Conservation (phyloP, 2,113 vertebrate genomes). For the Baryphthengus martii region DNA sequence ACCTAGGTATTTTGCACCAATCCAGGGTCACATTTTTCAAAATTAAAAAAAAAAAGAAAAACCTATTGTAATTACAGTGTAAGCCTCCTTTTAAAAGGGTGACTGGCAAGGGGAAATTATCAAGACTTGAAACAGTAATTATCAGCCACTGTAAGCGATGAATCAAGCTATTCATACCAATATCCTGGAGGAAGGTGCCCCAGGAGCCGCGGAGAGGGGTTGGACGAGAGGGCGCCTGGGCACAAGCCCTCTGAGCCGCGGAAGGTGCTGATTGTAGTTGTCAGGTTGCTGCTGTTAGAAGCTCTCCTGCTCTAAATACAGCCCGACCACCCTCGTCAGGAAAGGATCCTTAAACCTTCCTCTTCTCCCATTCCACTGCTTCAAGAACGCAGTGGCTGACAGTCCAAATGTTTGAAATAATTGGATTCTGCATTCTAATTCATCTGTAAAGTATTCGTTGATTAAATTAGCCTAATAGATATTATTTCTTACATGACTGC, state of each 20-base stretch:
- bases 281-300: constrained; percentile 37
- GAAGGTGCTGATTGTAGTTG: constrained; percentile 57
- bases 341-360: constrained; percentile 28
- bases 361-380: background rate
- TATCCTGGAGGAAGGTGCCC: background rate
- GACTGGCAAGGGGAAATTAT: background rate
- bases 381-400: constrained; percentile 69
- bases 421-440: constrained; percentile 94
- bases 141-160: background rate
- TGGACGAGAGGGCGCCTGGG: background rate
- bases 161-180: background rate
- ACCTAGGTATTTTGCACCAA: background rate
- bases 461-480: constrained; percentile 99
- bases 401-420: constrained; percentile 87
- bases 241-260: background rate
- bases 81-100: background rate
- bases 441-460: constrained; percentile 93
- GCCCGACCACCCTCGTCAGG: constrained; percentile 51
- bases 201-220: background rate
- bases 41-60: background rate
- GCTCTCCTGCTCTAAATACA: constrained; percentile 44
- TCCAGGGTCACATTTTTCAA: background rate
- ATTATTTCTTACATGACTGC: constrained; percentile 93
- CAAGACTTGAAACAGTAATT: background rate
- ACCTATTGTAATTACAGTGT: background rate